Base-by-base conservation (phyloP, 2,888 invertebrate species). In the Drosophila anomalata region DNA sequence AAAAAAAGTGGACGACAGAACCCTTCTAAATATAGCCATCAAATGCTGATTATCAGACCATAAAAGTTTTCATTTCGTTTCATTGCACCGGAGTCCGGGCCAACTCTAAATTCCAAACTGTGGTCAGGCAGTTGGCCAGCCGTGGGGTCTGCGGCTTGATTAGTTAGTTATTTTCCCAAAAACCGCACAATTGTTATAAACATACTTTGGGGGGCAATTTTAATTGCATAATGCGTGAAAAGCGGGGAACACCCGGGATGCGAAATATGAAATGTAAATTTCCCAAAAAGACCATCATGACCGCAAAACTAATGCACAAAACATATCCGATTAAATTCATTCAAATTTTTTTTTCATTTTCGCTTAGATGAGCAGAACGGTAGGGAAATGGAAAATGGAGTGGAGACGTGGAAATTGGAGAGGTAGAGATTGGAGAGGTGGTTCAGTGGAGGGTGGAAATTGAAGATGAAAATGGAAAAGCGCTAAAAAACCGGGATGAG, bases 151-250 rank as follows among this genome's bases (percentile, higher is more conserved):
- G 53, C 39, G 59, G 72, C 73, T 54, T 50, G 47, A 55, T 56
- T 63, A 47, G 55, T 70, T 62, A 62, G 61, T 66, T 66, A 66
- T 66, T 67, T 67, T 48, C 39, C 51, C 47, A 51, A 66, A 66
- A 57, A 71, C 86, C 86, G 46, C 79, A 85, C 53, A 57, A 50
- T 79, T 75, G 83, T 75, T 77, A 73, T 79, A 85, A 85, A 82
- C 47, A 67, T 46, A 12, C 26, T 12, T 33, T 14, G n/a, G n/a
- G 51, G 46, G 22, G 7, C n/a, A 46, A 53, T 31, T 54, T 54
- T 73, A 59, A 67, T 58, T 63, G 59, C 55, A 51, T 66, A 66
- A 65, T 82, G 56, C 29, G 33, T 12, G 44, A 6, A 20, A 62
- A 79, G 50, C 31, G 26, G 2, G 29, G 9, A 29, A 9, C 29